Base-by-base conservation (phyloP, 2,888 invertebrate species). In the Spilosoma lubricipeda region DNA sequence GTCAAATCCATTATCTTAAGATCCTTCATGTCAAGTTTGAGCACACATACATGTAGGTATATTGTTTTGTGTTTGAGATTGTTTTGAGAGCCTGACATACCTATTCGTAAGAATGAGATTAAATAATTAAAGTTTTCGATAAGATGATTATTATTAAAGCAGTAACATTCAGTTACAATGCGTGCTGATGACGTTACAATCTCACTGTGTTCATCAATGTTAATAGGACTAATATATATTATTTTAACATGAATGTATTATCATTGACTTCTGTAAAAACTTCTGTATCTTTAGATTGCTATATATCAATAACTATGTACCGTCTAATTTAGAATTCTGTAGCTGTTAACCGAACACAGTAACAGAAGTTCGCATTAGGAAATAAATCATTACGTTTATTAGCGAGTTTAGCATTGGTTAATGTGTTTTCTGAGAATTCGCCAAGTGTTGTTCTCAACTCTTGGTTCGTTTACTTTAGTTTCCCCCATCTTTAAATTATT, bases 401-500 rank as follows among this genome's bases (percentile, higher is more conserved):
- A 79, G 72, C 70, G 68, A 76, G 77, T 80, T 80, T 76, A 80
- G 76, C 75, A 73, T 68, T 76, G 27, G 75, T 71, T 82, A 79
- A 84, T 82, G 77, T 79, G 81, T 84, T 85, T 88, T 86, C 87
- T 76, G 82, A 75, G 85, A 86, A 83, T 80, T 71, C 77, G 67
- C 76, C 66, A 70, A 71, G 68, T 82, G 77, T 80, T 85, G 80
- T 85, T 85, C 74, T 77, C 75, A 82, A 78, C 73, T 82, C 80
- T 80, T 75, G 82, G 80, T 77, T 77, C 83, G 85, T 89, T 90
- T 90, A 86, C 84, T 84, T 83, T 85, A 80, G 83, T 82, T 80
- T 81, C 81, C 80, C 81, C 73, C 33, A 86, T 82, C 77, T 83
- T 79, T 83, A 82, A 84, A 88, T 87, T 91, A 89, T 91, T 90